These are phyloP conservation scores for Chrysomela aeneicollis DNA, from an alignment of 2,888 invertebrate species.

Conservation along the genomic window DNA sequence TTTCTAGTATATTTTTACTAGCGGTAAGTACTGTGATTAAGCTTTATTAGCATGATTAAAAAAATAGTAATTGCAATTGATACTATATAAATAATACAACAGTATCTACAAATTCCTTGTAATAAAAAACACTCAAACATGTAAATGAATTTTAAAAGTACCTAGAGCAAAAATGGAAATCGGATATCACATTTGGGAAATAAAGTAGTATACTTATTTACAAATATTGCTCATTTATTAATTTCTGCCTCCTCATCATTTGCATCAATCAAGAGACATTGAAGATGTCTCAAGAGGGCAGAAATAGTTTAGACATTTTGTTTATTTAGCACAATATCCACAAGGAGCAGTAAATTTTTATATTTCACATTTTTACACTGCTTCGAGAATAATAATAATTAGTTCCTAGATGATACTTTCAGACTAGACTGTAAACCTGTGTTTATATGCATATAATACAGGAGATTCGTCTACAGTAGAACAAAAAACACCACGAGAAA, in stretches of 20 bases:
- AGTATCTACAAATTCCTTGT: too few species aligned
- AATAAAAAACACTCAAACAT: neutral
- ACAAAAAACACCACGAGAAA: too few species aligned
- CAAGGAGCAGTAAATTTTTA: too few species aligned
- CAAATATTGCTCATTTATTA: slow-evolving; percentile 2
- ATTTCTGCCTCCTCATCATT: neutral
- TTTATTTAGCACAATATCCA: neutral
- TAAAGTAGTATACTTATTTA: neutral
- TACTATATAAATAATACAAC: too few species aligned
- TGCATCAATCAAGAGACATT: neutral
- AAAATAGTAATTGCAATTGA: too few species aligned
- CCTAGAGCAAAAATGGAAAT: neutral
- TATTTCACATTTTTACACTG: too few species aligned
- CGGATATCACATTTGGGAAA: neutral
- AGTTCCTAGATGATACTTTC: neutral
- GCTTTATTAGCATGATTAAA: too few species aligned
- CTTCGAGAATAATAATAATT: too few species aligned
- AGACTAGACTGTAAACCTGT: neutral
- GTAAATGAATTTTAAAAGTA: neutral
- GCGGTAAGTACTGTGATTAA: too few species aligned
- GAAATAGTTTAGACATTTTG: neutral
- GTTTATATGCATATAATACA: neutral
- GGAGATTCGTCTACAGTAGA: neutral
- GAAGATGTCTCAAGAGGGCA: neutral
- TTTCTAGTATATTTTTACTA: too few species aligned